Conservation (phyloP, 2,113 vertebrate genomes). For the Rallus limicola region DNA sequence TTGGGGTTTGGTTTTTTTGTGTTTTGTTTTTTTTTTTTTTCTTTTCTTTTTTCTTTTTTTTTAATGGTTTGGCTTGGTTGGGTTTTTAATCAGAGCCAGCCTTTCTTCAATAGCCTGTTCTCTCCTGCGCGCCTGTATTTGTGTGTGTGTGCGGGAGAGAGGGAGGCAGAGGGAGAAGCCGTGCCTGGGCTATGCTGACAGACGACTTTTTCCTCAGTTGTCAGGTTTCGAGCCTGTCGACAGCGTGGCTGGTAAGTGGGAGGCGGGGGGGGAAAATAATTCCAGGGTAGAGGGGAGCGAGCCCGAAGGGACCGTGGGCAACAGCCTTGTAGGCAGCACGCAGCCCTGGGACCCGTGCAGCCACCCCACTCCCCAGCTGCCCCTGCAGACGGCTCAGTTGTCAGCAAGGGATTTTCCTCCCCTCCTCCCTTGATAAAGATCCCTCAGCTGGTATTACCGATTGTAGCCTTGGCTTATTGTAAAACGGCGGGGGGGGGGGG, state of each 20-base stretch:
- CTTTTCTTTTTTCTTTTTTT: background rate
- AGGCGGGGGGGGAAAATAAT: background rate
- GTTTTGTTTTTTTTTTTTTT: too few relatives aligned
- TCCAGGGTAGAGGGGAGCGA: background rate
- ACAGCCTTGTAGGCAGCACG: background rate
- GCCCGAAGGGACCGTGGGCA: background rate
- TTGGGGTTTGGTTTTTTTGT: background rate
- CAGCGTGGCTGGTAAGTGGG: slow-evolving; percentile 60
- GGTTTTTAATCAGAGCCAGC: background rate
- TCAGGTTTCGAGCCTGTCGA: slow-evolving; percentile 58
- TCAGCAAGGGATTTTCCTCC: slow-evolving; percentile 7
- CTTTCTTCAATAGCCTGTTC: background rate
- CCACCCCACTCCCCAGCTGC: background rate
- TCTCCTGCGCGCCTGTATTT: background rate
- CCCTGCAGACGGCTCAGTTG: background rate
- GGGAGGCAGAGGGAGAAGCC: background rate
- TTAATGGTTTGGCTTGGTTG: background rate
- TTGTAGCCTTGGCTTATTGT: slow-evolving; percentile 15
- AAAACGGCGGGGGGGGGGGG: too few relatives aligned
- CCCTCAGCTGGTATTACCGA: slow-evolving; percentile 33
- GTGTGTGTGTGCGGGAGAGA: background rate
- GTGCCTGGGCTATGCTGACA: slow-evolving; percentile 30
- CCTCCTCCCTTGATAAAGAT: slow-evolving; percentile 23
- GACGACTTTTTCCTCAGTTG: slow-evolving; percentile 61
- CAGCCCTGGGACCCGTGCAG: background rate